These are phyloP conservation scores for Odontesthes bonariensis DNA, from an alignment of 2,113 vertebrate genomes.

Conservation along the genomic window DNA sequence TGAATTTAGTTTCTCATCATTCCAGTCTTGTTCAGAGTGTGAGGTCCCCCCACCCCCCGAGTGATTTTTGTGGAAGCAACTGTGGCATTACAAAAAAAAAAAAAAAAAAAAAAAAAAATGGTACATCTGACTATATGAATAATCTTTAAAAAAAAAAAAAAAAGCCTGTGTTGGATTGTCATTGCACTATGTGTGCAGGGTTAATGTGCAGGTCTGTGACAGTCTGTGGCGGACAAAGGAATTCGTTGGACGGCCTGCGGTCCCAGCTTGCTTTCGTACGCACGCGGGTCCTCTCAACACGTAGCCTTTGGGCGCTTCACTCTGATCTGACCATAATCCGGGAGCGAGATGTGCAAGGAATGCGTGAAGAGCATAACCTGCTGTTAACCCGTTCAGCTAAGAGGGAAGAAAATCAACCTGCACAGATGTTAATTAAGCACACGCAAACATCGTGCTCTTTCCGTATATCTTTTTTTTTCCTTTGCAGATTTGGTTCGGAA, in stretches of 20 bases:
- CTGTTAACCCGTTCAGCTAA: conserved; percentile 9
- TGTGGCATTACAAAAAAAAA: not conserved
- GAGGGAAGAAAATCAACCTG: not conserved
- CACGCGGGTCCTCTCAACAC: conserved; percentile 1
- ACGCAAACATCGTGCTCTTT: not conserved
- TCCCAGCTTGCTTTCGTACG: not conserved
- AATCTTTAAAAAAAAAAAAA: not conserved
- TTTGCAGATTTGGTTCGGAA: not conserved
- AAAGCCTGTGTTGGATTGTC: not conserved
- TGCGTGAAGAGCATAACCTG: conserved; percentile 7
- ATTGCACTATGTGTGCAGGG: not conserved
- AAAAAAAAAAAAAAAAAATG: too few relatives aligned
- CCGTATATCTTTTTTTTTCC: not conserved
- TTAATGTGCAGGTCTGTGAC: not conserved
- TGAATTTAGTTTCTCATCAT: conserved; percentile 8
- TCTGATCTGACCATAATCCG: not conserved
- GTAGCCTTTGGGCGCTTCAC: not conserved
- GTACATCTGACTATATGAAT: not conserved
- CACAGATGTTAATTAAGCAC: not conserved
- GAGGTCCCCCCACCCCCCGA: too few relatives aligned
- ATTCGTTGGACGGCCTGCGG: not conserved
- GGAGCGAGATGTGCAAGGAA: not conserved
- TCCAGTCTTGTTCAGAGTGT: not conserved
- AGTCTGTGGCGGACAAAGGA: not conserved
- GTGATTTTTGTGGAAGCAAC: not conserved